Base-by-base conservation (phyloP, 2,888 invertebrate species). In the Subacronicta megacephala region DNA sequence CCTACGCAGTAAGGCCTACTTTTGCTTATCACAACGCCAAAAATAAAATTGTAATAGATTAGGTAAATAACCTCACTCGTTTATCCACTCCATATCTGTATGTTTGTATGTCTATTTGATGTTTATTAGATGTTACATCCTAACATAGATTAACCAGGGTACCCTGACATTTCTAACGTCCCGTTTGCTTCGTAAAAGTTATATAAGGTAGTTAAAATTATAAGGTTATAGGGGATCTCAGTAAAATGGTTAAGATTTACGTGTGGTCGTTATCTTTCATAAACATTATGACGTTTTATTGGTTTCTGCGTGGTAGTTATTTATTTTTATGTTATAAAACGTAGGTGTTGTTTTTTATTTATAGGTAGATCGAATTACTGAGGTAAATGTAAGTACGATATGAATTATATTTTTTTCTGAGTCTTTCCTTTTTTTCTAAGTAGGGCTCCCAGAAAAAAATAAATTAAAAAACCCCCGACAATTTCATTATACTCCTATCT, bases 41-140 rank as follows among this genome's bases (percentile, higher is more conserved):
- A 56, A 66, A 72, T 63, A 73, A 59, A 52, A 46, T 65, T 65
- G 65, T 71, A 47, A 61, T 66, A 75, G 64, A 79, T 82, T 81
- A 81, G 78, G 78, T 81, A 78, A 82, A 82, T 75, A 79, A 76
- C 73, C 62, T 60, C 65, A 72, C 70, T 75, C 60, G 70, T 75
- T 75, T 84, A 83, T 82, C 78, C 75, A 65, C 62, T 67, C 78
- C 77, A 76, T 83, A 83, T 84, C 81, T 77, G 73, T 77, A 73
- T 77, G 77, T 82, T 81, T 83, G 77, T 82, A 81, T 83, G 59
- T 69, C 66, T 71, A 70, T 79, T 77, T 75, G 62, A 82, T 80
- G 78, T 81, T 82, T 83, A 82, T 83, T 82, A 69, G 75, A 77
- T 69, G 76, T 75, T 57, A 69, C 78, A 80, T 84, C 82, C 77